phyloP scores from a whole-genome alignment of 2,113 vertebrate species.

The Bos javanicus region DNA sequence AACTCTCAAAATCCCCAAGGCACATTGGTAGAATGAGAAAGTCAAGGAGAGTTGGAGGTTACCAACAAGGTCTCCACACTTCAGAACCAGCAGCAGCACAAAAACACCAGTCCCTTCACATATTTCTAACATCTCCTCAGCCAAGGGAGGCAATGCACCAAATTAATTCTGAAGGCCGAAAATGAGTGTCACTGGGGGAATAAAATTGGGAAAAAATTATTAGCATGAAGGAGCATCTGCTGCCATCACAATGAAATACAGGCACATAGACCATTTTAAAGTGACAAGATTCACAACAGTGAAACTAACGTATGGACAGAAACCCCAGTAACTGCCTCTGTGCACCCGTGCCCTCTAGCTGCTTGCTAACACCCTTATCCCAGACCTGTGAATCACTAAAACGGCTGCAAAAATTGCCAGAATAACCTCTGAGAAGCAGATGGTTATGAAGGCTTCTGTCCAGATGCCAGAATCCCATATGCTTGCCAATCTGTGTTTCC shows the following conservation, averaged over 20 bases:
- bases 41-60: not conserved
- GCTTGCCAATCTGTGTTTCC: constrained; percentile 69
- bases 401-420: constrained; percentile 58
- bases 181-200: not conserved
- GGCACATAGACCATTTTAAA: not conserved
- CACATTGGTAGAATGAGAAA: not conserved
- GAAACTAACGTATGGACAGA: not conserved
- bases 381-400: constrained; percentile 69
- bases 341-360: constrained; percentile 19
- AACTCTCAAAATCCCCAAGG: constrained; percentile 34
- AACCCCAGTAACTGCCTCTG: not conserved
- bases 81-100: not conserved
- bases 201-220: constrained; percentile 3
- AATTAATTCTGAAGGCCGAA: not conserved
- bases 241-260: not conserved
- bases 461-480: constrained; percentile 63
- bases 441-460: constrained; percentile 72
- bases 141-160: not conserved
- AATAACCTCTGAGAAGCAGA: constrained; percentile 77
- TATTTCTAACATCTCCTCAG: not conserved
- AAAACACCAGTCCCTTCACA: not conserved
- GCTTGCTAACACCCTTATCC: constrained; percentile 43
- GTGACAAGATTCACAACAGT: not conserved
- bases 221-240: not conserved
- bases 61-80: not conserved